Evolutionary conservation across 1,140 invertebrate genomes (phyloP).

Genomic region (Drosophila baimaii): DNA sequence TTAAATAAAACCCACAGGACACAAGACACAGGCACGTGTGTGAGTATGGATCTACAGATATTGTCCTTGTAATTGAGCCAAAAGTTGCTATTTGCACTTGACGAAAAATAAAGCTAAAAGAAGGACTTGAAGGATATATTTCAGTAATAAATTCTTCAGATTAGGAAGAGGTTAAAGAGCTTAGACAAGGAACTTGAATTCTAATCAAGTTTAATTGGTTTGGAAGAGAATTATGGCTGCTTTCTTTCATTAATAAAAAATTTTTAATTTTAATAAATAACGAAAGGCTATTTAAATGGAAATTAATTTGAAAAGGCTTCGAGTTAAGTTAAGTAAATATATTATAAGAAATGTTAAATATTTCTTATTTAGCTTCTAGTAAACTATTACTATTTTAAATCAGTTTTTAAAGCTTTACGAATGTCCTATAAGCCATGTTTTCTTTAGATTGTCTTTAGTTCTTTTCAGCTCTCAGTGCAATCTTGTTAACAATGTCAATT

Average conservation of each 20-base stretch:
- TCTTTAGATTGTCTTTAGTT: too few species aligned
- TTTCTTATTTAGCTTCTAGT: background rate
- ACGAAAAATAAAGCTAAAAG: conserved; percentile 8
- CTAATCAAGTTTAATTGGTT: too few species aligned
- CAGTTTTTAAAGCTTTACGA: background rate
- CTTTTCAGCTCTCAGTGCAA: conserved; percentile 1
- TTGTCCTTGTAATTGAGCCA: conserved; percentile 66
- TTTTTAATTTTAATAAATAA: too few species aligned
- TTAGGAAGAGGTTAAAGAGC: too few species aligned
- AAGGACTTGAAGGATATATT: background rate
- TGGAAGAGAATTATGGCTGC: too few species aligned
- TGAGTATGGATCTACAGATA: conserved; percentile 29
- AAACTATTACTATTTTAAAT: background rate
- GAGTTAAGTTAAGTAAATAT: too few species aligned
- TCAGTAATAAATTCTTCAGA: background rate
- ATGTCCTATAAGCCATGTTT: background rate
- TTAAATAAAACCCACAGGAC: conserved; percentile 69
- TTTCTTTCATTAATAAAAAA: too few species aligned
- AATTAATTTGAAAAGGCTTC: too few species aligned
- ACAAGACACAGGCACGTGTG: conserved; percentile 50
- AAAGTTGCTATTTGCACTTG: conserved; percentile 31
- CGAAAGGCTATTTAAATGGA: too few species aligned
- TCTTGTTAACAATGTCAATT: conserved; percentile 44
- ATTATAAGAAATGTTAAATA: too few species aligned
- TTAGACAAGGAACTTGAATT: too few species aligned